Conservation (phyloP, 1,140 invertebrate species). For the Tetranychus urticae region DNA sequence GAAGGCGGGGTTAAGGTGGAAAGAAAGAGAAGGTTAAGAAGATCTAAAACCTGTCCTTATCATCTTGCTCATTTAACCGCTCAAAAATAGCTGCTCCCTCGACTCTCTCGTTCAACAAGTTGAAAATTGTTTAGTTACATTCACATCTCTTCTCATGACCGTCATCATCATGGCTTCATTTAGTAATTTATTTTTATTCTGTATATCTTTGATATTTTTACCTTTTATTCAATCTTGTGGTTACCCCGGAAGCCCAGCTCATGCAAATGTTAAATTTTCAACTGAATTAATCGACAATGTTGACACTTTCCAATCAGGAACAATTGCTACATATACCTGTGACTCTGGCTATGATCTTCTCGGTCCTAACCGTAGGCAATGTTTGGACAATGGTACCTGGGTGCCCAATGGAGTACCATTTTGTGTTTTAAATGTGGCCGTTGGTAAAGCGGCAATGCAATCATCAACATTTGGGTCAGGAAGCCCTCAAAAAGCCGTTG, state of each 20-base stretch:
- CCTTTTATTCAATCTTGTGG: constrained; percentile 27
- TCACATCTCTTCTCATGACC: too few relatives aligned
- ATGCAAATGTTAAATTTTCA: constrained; percentile 52
- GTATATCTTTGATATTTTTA: too few relatives aligned
- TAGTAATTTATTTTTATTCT: too few relatives aligned
- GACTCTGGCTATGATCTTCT: constrained; percentile 72
- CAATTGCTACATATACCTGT: constrained; percentile 60
- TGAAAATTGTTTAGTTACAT: too few relatives aligned
- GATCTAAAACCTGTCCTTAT: too few relatives aligned
- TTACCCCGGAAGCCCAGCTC: constrained; percentile 77
- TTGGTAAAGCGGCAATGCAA: constrained; percentile 85
- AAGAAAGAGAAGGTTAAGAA: too few relatives aligned
- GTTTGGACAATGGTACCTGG: constrained; percentile 50
- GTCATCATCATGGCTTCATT: too few relatives aligned
- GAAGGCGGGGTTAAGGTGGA: too few relatives aligned
- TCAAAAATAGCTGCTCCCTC: too few relatives aligned
- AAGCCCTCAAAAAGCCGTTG: constrained; percentile 66
- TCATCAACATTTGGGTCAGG: constrained; percentile 50
- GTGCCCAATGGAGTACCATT: constrained; percentile 73
- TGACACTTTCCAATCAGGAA: constrained; percentile 12
- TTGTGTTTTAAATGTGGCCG: constrained; percentile 81
- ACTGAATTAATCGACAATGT: constrained; percentile 35
- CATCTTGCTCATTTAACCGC: too few relatives aligned
- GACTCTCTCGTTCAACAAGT: too few relatives aligned
- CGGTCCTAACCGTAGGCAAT: constrained; percentile 52